A percentile compares a stretch with the other conserved stretches of the same genome.
Evolutionary conservation across 1,140 invertebrate species (phyloP).

Genomic region (Ips typographus): DNA sequence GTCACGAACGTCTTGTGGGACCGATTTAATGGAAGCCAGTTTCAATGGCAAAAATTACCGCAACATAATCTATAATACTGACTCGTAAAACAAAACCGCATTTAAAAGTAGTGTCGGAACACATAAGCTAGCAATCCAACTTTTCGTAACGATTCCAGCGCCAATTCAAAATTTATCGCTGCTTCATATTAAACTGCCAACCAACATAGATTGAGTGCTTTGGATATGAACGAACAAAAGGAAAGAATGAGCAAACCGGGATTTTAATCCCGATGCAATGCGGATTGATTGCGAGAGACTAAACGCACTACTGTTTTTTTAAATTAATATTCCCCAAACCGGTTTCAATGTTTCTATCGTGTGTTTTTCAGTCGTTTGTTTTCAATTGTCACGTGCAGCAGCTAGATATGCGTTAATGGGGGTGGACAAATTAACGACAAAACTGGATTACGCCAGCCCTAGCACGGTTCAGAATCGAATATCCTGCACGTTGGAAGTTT

Average conservation of each 20-base stretch:
- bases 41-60: neutral
- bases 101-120: neutral
- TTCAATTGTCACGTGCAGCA: neutral
- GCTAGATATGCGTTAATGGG: neutral
- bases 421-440: too few species aligned
- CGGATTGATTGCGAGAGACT: neutral
- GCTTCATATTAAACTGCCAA: slow-evolving; percentile 2
- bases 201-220: slow-evolving; percentile 4
- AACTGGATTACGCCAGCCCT: too few species aligned
- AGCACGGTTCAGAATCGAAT: too few species aligned
- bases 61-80: neutral
- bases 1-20: neutral
- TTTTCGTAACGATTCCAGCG: neutral
- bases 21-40: neutral
- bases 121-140: neutral
- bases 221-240: neutral
- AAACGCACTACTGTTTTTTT: neutral
- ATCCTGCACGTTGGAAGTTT: neutral
- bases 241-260: neutral
- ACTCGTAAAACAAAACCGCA: neutral
- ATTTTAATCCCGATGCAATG: neutral
- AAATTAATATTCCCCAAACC: neutral
- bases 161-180: slow-evolving; percentile 1
- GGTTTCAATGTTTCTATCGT: neutral
- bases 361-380: neutral